A percentile compares a stretch with the other conserved stretches of the same genome.
Conservation (phyloP, 2,888 invertebrate species). For the Patella depressa region DNA sequence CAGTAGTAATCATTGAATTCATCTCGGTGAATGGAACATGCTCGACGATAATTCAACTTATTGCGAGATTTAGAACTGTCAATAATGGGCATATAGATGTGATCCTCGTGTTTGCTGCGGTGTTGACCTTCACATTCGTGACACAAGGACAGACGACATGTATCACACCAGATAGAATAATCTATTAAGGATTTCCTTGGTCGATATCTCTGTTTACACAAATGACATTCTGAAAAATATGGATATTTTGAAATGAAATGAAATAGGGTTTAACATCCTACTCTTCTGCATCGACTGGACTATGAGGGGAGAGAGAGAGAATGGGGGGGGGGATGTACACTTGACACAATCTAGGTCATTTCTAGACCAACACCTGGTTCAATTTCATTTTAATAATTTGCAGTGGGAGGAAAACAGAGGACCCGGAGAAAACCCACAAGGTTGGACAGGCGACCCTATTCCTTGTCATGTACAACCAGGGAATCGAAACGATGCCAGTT, state of each 20-base stretch:
- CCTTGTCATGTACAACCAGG: too few species aligned
- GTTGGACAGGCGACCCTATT: too few species aligned
- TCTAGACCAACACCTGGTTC: too few species aligned
- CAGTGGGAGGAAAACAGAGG: too few species aligned
- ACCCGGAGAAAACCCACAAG: too few species aligned
- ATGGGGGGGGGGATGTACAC: too few species aligned
- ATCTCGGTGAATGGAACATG: not conserved
- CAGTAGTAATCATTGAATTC: slow-evolving; percentile 5
- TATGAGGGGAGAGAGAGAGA: too few species aligned
- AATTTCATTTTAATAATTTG: too few species aligned
- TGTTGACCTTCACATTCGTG: not conserved
- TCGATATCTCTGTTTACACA: not conserved
- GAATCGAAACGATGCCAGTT: too few species aligned
- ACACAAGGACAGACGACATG: not conserved
- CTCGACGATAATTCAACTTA: not conserved
- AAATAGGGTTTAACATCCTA: too few species aligned
- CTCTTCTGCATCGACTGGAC: too few species aligned
- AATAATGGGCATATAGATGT: not conserved
- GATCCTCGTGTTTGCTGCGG: not conserved
- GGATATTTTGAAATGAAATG: not conserved
- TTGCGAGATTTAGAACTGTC: not conserved
- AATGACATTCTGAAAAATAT: not conserved
- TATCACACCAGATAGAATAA: not conserved
- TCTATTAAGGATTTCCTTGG: not conserved
- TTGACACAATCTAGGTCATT: too few species aligned